phyloP scores from a whole-genome alignment of 2,888 invertebrate species.

The Colletes collaris region DNA sequence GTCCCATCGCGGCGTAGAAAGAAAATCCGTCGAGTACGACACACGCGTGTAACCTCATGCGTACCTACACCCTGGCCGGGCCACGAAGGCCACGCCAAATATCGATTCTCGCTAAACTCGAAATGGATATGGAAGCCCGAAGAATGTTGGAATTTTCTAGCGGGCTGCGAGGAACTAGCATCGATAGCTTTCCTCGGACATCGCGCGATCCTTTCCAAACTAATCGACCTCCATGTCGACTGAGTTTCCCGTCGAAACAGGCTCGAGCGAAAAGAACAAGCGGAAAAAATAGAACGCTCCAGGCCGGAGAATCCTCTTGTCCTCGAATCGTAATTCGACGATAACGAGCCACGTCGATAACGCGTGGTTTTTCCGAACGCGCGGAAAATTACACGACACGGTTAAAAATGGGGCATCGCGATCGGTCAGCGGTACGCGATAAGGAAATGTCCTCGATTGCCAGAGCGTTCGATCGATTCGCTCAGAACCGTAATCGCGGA shows the following conservation, averaged over 20 bases:
- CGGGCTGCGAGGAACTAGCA: slow-evolving; percentile 44
- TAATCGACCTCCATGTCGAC: slow-evolving; percentile 2
- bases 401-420: slow-evolving; percentile 12
- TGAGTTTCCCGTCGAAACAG: neutral
- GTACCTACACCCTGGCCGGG: slow-evolving; percentile 62
- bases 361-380: slow-evolving; percentile 5
- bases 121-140: slow-evolving; percentile 82
- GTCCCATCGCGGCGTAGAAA: slow-evolving; percentile 12
- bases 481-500: neutral
- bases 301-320: neutral
- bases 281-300: neutral
- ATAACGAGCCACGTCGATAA: slow-evolving; percentile 24
- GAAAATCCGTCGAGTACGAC: slow-evolving; percentile 26
- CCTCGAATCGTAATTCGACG: slow-evolving; percentile 27
- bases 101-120: slow-evolving; percentile 80
- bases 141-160: slow-evolving; percentile 81
- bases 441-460: slow-evolving; percentile 43
- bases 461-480: slow-evolving; percentile 1
- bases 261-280: too few species aligned
- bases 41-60: slow-evolving; percentile 47
- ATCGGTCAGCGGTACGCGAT: slow-evolving; percentile 23
- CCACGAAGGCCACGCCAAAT: slow-evolving; percentile 72
- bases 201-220: neutral
- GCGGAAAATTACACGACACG: slow-evolving; percentile 27
- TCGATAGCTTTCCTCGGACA: slow-evolving; percentile 40